Conservation (phyloP, 2,113 vertebrate species). For the Thymallus thymallus region DNA sequence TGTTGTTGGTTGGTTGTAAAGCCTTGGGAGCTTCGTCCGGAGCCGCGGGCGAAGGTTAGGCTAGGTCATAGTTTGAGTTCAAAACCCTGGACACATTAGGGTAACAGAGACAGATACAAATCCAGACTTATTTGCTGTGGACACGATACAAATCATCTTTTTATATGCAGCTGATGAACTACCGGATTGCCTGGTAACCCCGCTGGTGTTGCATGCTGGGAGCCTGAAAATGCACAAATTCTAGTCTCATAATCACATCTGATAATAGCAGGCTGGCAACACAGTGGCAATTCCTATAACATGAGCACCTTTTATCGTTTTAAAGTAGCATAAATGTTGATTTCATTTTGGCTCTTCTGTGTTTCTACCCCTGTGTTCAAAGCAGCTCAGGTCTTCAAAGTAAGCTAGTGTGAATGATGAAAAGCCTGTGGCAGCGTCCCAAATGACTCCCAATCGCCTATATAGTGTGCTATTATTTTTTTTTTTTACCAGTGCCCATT, state of each 20-base stretch:
- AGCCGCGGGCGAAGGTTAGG: not conserved
- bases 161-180: not conserved
- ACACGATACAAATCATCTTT: not conserved
- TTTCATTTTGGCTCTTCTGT: not conserved
- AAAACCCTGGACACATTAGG: no score
- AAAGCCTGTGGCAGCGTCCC: not conserved
- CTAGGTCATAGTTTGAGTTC: not conserved
- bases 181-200: not conserved
- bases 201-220: not conserved
- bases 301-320: not conserved
- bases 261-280: not conserved
- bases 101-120: not conserved
- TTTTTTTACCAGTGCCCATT: no score
- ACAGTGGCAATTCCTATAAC: not conserved
- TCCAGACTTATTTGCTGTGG: not conserved
- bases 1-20: not conserved
- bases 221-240: not conserved
- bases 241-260: not conserved
- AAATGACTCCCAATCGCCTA: no score
- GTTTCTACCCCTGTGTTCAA: constrained; percentile 5
- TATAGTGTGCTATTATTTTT: no score
- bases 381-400: constrained; percentile 32
- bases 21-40: not conserved
- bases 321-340: not conserved
- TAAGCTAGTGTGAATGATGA: constrained; percentile 19